phyloP scores from a whole-genome alignment of 2,888 invertebrate species.

The Stenichneumon culpator region DNA sequence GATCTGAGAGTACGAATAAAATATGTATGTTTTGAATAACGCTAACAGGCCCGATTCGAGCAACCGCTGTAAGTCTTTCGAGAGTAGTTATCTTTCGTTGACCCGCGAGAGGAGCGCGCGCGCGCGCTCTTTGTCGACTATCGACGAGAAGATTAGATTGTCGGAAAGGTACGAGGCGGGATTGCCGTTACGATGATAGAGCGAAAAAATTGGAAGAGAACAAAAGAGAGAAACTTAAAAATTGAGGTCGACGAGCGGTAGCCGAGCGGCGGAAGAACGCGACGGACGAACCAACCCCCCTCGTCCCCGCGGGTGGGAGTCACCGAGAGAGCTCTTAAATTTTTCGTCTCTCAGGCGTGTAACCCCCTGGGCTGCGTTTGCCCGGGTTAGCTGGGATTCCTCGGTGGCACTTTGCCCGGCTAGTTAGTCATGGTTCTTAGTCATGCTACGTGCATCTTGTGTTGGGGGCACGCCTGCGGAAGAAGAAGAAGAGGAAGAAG shows the following conservation, averaged over 20 bases:
- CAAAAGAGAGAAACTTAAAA: slow-evolving; percentile 19
- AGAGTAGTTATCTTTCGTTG: neutral
- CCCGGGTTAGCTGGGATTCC: slow-evolving; percentile 76
- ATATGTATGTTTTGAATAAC: slow-evolving; percentile 63
- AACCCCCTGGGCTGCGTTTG: slow-evolving; percentile 62
- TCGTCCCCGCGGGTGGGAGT: slow-evolving; percentile 33
- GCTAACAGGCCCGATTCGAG: slow-evolving; percentile 5
- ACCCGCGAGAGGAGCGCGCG: neutral
- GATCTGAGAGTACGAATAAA: slow-evolving; percentile 61
- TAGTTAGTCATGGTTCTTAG: slow-evolving; percentile 83
- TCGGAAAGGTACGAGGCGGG: neutral
- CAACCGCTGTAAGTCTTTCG: neutral
- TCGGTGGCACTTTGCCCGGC: slow-evolving; percentile 80
- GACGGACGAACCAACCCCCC: neutral
- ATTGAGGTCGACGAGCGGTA: slow-evolving; percentile 31
- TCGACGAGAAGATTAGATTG: slow-evolving; percentile 4
- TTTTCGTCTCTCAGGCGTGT: slow-evolving; percentile 46
- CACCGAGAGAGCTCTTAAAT: slow-evolving; percentile 50
- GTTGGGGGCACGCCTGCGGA: slow-evolving; percentile 68
- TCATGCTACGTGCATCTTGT: slow-evolving; percentile 77
- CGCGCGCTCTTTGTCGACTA: neutral
- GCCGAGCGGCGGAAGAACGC: neutral
- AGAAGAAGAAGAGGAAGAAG: slow-evolving; percentile 31
- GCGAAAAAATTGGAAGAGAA: slow-evolving; percentile 10
- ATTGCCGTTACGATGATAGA: slow-evolving; percentile 23